Percentiles rank a stretch among this genome's conserved stretches.
These are phyloP conservation scores for Willowsia nigromaculata DNA, from an alignment of 2,888 invertebrate species.

Conservation along the genomic window DNA sequence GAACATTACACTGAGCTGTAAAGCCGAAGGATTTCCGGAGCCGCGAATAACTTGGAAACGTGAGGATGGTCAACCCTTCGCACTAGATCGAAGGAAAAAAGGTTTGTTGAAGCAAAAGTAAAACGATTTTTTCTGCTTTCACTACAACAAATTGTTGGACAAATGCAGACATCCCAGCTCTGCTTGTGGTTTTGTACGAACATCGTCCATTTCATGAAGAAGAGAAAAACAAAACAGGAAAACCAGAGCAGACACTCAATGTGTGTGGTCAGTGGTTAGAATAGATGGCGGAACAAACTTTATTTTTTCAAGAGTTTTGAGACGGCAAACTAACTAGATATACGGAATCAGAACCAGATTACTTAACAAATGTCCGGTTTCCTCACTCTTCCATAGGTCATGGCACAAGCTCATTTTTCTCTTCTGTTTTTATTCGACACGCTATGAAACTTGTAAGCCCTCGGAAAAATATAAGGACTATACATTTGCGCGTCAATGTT, in stretches of 20 bases:
- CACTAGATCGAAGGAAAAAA: slow-evolving; percentile 92
- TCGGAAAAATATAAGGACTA: too few relatives aligned
- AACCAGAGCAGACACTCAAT: slow-evolving; percentile 27
- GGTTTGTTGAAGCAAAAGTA: slow-evolving; percentile 82
- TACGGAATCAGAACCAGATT: slow-evolving; percentile 48
- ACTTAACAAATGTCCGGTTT: slow-evolving; percentile 31
- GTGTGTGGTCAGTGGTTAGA: slow-evolving; percentile 14
- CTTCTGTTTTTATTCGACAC: too few relatives aligned
- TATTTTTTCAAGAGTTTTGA: neutral
- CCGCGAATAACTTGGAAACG: slow-evolving; percentile 96
- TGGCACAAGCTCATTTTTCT: neutral
- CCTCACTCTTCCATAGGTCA: neutral
- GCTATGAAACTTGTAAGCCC: too few relatives aligned
- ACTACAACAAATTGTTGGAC: slow-evolving; percentile 50
- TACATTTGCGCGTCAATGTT: neutral
- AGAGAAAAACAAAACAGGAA: slow-evolving; percentile 18
- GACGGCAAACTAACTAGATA: slow-evolving; percentile 9
- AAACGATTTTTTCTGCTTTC: slow-evolving; percentile 60
- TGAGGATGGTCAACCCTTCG: slow-evolving; percentile 93
- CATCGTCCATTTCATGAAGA: slow-evolving; percentile 18
- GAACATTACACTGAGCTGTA: slow-evolving; percentile 91
- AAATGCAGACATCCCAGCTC: slow-evolving; percentile 14
- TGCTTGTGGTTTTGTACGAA: slow-evolving; percentile 27
- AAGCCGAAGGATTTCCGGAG: slow-evolving; percentile 93
- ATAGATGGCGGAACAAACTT: slow-evolving; percentile 7